phyloP scores from a whole-genome alignment of 2,888 invertebrate genomes.

The Oscheius sp. region DNA sequence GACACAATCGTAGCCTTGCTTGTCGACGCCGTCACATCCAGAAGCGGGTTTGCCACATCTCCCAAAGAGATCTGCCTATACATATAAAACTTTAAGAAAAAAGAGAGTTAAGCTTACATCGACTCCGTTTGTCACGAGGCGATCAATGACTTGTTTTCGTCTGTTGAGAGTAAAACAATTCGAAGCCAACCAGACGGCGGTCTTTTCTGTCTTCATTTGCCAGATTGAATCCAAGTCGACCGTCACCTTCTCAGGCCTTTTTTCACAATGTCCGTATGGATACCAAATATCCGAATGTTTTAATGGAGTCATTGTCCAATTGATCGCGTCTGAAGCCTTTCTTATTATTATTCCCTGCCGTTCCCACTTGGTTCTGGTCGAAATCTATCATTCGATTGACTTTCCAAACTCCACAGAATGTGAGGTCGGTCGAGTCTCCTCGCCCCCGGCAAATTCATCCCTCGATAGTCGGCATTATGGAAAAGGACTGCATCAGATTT shows the following conservation, averaged over 20 bases:
- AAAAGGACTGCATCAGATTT: conserved; percentile 54
- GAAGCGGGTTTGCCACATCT: conserved; percentile 42
- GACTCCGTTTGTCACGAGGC: conserved; percentile 19
- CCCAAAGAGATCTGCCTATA: conserved; percentile 42
- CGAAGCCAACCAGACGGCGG: conserved; percentile 51
- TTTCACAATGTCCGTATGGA: conserved; percentile 50
- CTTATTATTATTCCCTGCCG: not conserved
- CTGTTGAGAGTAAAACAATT: conserved; percentile 48
- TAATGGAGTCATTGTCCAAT: conserved; percentile 61
- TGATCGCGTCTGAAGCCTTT: conserved; percentile 48
- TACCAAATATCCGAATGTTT: conserved; percentile 53
- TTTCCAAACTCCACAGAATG: conserved; percentile 56
- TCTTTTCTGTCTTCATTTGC: conserved; percentile 34
- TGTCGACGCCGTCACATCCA: conserved; percentile 40
- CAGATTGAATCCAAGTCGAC: conserved; percentile 23
- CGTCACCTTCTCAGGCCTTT: conserved; percentile 21
- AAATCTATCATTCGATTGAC: conserved; percentile 51
- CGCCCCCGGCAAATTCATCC: conserved; percentile 8
- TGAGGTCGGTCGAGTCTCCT: conserved; percentile 44
- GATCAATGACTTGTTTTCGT: conserved; percentile 42
- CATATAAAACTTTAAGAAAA: too few relatives aligned
- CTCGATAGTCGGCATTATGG: conserved; percentile 55
- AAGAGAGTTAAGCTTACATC: not conserved
- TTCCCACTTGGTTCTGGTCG: conserved; percentile 46
- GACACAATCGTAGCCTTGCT: conserved; percentile 41